Percentiles rank a stretch among this genome's conserved stretches.
These are phyloP conservation scores for Leptogaster cylindrica DNA, from an alignment of 2,888 invertebrate genomes.

Conservation along the genomic window DNA sequence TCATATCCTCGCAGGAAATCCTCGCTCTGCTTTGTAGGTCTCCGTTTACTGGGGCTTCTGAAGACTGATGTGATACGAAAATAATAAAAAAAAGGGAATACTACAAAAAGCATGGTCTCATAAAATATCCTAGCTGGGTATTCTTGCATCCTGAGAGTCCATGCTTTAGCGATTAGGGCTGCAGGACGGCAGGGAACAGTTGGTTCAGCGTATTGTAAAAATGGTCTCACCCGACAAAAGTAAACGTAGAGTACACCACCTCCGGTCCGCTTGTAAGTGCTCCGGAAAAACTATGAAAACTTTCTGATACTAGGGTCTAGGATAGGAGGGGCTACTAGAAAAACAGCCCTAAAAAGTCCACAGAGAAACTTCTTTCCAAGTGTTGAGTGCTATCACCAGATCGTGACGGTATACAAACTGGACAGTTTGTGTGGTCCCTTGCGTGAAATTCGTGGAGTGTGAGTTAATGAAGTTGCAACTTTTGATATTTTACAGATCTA, in stretches of 20 bases:
- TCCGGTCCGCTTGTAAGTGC: constrained; percentile 29
- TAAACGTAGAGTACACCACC: constrained; percentile 19
- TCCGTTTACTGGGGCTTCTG: background rate
- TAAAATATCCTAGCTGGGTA: constrained; percentile 21
- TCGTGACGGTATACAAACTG: background rate
- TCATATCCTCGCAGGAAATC: constrained; percentile 22
- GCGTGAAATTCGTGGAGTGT: constrained; percentile 7
- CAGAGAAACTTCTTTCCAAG: constrained; percentile 27
- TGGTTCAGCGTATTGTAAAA: constrained; percentile 33
- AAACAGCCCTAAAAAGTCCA: constrained; percentile 22
- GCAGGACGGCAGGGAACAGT: constrained; percentile 28
- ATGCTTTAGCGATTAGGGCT: constrained; percentile 36
- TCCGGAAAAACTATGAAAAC: constrained; percentile 34
- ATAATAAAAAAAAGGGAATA: constrained; percentile 16
- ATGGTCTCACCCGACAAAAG: constrained; percentile 25
- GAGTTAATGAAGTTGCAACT: constrained; percentile 34
- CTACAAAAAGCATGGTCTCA: constrained; percentile 34
- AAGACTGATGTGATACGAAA: constrained; percentile 31
- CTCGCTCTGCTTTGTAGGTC: constrained; percentile 8
- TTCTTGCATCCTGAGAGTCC: constrained; percentile 20
- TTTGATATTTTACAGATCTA: constrained; percentile 8
- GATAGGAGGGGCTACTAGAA: constrained; percentile 1
- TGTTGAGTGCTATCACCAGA: constrained; percentile 34
- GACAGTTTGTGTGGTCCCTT: constrained; percentile 1
- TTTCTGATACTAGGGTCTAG: constrained; percentile 14